Percentiles rank a stretch among this genome's conserved stretches.
Conservation (phyloP, 2,113 vertebrate genomes). For the Tychaedon coryphoeus region DNA sequence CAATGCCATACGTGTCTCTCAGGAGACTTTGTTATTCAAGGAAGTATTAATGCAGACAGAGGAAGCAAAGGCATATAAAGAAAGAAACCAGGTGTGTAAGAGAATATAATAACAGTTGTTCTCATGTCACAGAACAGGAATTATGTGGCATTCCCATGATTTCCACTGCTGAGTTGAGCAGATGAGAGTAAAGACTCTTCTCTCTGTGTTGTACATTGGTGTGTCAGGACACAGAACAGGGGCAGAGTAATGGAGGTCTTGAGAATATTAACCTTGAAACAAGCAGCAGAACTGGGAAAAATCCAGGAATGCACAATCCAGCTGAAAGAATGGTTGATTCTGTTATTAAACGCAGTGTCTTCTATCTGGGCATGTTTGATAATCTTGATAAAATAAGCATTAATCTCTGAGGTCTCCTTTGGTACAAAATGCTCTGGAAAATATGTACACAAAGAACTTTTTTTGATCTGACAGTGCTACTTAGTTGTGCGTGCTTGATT, state of each 20-base stretch:
- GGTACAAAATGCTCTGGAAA: slow-evolving; percentile 40
- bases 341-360: neutral
- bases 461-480: slow-evolving; percentile 34
- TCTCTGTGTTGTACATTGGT: neutral
- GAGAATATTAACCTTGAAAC: neutral
- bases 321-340: neutral
- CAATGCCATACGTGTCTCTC: slow-evolving; percentile 53
- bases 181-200: neutral
- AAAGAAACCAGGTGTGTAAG: slow-evolving; percentile 66
- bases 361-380: neutral
- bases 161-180: neutral
- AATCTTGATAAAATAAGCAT: slow-evolving; percentile 12
- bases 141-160: neutral
- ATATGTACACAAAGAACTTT: slow-evolving; percentile 9
- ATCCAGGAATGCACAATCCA: neutral
- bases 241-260: neutral
- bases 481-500: slow-evolving; percentile 25
- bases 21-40: slow-evolving; percentile 59
- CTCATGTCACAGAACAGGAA: neutral
- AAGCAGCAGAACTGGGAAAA: neutral
- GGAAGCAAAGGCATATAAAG: slow-evolving; percentile 7
- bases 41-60: neutral
- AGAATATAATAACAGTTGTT: neutral
- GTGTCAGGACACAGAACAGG: neutral
- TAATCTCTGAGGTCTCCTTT: slow-evolving; percentile 10